Evolutionary conservation across 2,113 vertebrate genomes (phyloP).

Genomic region (Aspidoscelis tigris): DNA sequence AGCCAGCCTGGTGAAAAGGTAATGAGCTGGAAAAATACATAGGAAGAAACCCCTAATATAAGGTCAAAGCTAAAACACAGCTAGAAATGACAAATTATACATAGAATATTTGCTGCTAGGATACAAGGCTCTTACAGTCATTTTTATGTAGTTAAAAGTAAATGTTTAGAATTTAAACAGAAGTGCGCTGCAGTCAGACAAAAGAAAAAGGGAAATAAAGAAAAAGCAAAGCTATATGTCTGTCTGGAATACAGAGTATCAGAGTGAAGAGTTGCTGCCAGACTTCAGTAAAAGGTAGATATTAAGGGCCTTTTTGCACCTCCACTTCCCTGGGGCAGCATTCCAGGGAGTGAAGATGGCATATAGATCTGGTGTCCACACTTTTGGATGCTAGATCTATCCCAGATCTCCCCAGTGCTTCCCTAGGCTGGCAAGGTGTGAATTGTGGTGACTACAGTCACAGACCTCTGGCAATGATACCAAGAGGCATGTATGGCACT

Average conservation of each 20-base stretch:
- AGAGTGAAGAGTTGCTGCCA: constrained; percentile 64
- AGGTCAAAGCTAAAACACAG: neutral
- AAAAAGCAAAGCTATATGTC: neutral
- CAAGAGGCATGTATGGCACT: no score
- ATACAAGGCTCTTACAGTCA: neutral
- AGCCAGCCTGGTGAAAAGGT: neutral
- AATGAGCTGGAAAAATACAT: neutral
- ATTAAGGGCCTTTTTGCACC: neutral
- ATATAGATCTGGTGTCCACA: no score
- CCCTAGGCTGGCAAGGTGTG: no score
- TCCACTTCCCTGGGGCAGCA: no score
- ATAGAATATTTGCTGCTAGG: neutral
- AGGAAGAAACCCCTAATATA: neutral
- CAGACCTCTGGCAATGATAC: no score
- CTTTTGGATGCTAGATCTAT: no score
- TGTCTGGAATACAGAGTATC: constrained; percentile 42
- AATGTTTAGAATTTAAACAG: neutral
- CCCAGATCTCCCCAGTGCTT: no score
- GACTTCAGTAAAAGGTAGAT: constrained; percentile 59
- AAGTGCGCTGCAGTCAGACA: neutral
- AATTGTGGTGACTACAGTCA: no score
- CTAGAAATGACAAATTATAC: constrained; percentile 20
- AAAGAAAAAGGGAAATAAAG: neutral
- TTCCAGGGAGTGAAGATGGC: no score
- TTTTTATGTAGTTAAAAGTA: constrained; percentile 34